Percentiles rank a stretch among this genome's conserved stretches.
phyloP scores from a whole-genome alignment of 2,888 invertebrate species.

The Perizoma flavofasciatum region DNA sequence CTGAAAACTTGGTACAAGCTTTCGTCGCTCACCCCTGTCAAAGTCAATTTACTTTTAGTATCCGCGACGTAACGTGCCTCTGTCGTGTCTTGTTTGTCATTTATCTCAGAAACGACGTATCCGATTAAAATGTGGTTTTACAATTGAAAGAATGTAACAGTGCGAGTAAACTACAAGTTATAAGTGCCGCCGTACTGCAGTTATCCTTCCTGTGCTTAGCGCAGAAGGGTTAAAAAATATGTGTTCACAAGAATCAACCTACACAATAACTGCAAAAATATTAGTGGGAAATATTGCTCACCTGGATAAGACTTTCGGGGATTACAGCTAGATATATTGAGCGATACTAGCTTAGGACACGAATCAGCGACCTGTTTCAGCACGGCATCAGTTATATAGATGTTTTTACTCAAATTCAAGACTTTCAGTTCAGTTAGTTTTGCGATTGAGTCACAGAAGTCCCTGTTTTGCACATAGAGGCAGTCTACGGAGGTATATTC shows the following conservation, averaged over 20 bases:
- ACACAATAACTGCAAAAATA: too few species aligned
- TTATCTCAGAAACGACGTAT: too few species aligned
- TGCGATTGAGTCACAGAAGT: constrained; percentile 65
- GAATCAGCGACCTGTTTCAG: constrained; percentile 74
- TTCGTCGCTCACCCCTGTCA: constrained; percentile 65
- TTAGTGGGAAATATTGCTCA: constrained; percentile 33
- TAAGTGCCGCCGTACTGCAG: too few species aligned
- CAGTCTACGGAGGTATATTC: constrained; percentile 62
- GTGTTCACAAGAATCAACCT: too few species aligned
- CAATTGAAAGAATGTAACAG: too few species aligned
- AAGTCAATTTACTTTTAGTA: not conserved
- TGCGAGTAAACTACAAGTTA: too few species aligned
- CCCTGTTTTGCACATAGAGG: constrained; percentile 49
- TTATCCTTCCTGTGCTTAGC: too few species aligned
- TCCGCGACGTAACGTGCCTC: too few species aligned
- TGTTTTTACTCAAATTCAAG: constrained; percentile 73
- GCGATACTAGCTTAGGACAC: constrained; percentile 69
- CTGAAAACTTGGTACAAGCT: constrained; percentile 57
- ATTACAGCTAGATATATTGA: constrained; percentile 77
- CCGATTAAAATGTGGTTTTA: too few species aligned
- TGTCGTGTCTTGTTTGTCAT: too few species aligned
- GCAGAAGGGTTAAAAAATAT: too few species aligned
- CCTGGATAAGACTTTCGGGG: constrained; percentile 57
- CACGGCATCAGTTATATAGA: constrained; percentile 78
- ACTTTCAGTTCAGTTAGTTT: constrained; percentile 70